Evolutionary conservation across 2,888 invertebrate species (phyloP).

Genomic region (Zele albiditarsus): DNA sequence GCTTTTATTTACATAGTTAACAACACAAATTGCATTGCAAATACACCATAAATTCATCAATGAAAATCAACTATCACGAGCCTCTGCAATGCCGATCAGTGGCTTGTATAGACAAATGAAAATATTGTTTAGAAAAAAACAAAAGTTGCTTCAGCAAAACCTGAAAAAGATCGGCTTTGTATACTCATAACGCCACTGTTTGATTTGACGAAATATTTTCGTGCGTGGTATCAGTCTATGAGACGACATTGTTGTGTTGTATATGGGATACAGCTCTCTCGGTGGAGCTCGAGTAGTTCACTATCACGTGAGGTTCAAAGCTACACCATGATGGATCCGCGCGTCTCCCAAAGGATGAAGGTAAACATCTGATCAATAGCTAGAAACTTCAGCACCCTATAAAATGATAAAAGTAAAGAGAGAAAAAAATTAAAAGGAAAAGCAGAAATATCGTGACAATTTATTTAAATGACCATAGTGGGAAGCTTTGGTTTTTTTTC

Average conservation of each 20-base stretch:
- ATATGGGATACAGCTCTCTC: constrained; percentile 76
- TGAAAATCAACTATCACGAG: not conserved
- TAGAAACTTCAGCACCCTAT: not conserved
- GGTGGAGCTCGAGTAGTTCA: constrained; percentile 79
- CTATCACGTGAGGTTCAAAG: constrained; percentile 78
- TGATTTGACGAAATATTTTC: constrained; percentile 6
- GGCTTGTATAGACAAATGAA: not conserved
- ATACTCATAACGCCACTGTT: constrained; percentile 15
- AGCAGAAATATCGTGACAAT: constrained; percentile 13
- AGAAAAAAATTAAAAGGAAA: constrained; percentile 3
- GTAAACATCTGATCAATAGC: constrained; percentile 58
- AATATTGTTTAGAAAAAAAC: not conserved
- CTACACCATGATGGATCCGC: constrained; percentile 76
- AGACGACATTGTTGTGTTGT: constrained; percentile 73
- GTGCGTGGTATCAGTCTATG: constrained; percentile 59
- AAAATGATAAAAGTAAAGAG: not conserved
- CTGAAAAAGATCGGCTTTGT: constrained; percentile 44
- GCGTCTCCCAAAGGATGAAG: constrained; percentile 70
- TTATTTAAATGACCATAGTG: constrained; percentile 20
- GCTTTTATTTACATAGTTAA: not conserved
- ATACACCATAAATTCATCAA: not conserved
- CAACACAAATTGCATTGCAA: not conserved
- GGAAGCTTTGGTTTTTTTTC: constrained; percentile 20
- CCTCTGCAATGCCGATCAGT: constrained; percentile 1
- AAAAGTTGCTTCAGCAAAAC: not conserved